phyloP scores from a whole-genome alignment of 2,797 vertebrate species.

The Cuniculus paca region DNA sequence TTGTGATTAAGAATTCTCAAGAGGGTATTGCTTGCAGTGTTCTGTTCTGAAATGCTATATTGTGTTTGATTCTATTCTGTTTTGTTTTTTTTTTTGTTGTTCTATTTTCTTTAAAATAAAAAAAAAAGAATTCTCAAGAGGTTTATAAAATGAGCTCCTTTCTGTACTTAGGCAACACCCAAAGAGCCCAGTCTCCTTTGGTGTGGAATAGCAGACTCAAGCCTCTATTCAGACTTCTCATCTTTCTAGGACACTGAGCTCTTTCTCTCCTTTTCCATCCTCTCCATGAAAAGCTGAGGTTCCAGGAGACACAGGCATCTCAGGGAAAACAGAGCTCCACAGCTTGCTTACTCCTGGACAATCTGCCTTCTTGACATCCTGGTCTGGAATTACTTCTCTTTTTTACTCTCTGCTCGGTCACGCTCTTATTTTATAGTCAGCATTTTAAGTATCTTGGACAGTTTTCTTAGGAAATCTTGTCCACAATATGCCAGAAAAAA shows the following conservation, averaged over 20 bases:
- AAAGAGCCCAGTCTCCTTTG: not conserved
- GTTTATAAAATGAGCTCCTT: not conserved
- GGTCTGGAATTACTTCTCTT: slow-evolving; percentile 16
- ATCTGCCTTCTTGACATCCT: slow-evolving; percentile 11
- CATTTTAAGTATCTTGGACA: slow-evolving; percentile 49
- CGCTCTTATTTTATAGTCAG: slow-evolving; percentile 65
- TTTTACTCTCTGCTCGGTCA: slow-evolving; percentile 29
- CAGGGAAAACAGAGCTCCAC: not conserved
- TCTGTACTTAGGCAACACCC: not conserved
- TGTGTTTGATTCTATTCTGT: no score
- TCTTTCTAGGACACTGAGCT: not conserved
- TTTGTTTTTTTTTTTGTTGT: no score
- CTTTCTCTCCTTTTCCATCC: not conserved
- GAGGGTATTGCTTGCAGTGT: no score
- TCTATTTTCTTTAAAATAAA: no score
- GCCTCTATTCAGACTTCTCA: not conserved
- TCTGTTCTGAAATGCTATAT: no score
- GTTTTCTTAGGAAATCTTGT: slow-evolving; percentile 40
- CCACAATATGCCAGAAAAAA: not conserved
- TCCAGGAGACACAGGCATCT: not conserved
- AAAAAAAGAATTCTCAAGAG: not conserved
- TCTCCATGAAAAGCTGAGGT: not conserved
- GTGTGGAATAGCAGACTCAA: not conserved
- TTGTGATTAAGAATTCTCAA: not conserved
- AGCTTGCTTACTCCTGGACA: not conserved